Evolutionary conservation across 2,797 vertebrate species (phyloP).

Genomic region (Pseudochirops cupreus): DNA sequence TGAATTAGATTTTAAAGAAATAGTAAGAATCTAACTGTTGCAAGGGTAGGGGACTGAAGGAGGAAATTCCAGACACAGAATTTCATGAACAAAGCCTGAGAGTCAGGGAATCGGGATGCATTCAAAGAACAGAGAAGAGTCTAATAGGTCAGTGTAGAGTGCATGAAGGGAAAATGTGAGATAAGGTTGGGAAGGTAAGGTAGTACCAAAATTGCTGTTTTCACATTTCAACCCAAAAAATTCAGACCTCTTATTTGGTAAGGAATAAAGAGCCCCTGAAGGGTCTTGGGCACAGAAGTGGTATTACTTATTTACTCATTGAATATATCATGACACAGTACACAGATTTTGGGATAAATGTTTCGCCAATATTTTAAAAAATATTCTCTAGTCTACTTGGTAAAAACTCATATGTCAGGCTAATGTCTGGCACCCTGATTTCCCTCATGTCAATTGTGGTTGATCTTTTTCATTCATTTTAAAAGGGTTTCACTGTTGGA

Average conservation of each 20-base stretch:
- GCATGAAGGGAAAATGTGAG: background rate
- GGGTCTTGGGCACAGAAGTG: background rate
- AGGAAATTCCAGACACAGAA: background rate
- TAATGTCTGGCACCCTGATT: background rate
- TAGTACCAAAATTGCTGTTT: background rate
- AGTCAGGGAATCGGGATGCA: background rate
- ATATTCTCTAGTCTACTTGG: constrained; percentile 20
- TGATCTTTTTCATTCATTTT: background rate
- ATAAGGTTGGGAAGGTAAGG: background rate
- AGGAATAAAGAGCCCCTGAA: background rate
- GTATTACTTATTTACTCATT: background rate
- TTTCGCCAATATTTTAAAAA: constrained; percentile 24
- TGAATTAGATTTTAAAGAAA: background rate
- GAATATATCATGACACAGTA: background rate
- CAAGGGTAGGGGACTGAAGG: background rate
- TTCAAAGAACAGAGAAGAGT: background rate
- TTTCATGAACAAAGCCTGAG: background rate
- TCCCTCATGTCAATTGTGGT: background rate
- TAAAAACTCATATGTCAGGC: constrained; percentile 68
- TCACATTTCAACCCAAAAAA: background rate
- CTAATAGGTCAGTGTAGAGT: background rate
- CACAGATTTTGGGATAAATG: constrained; percentile 27
- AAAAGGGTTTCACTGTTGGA: constrained; percentile 17
- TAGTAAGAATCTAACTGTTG: background rate
- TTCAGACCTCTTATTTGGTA: background rate